A percentile compares a stretch with the other conserved stretches of the same genome.
These are phyloP conservation scores for Lasioglossum malachurum DNA, from an alignment of 2,888 invertebrate species.

Conservation along the genomic window DNA sequence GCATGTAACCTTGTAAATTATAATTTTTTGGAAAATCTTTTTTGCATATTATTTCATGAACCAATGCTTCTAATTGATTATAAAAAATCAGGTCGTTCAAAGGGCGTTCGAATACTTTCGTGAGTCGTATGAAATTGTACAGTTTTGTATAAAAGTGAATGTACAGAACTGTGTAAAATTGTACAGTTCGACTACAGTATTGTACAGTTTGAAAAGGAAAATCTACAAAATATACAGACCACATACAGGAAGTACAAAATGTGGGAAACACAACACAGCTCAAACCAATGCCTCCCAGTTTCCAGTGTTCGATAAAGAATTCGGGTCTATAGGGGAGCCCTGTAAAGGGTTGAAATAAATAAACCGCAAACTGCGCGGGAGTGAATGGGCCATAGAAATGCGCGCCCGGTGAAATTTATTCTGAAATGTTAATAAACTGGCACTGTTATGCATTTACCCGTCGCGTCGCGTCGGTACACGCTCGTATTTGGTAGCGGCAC, in stretches of 20 bases:
- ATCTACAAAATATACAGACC: background rate
- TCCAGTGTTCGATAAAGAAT: background rate
- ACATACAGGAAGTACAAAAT: background rate
- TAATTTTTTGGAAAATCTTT: too few relatives aligned
- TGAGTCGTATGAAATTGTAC: background rate
- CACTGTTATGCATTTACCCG: background rate
- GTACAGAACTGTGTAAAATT: background rate
- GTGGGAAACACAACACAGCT: background rate
- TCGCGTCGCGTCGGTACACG: background rate
- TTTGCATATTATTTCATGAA: too few relatives aligned
- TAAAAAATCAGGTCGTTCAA: too few relatives aligned
- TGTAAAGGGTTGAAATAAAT: background rate
- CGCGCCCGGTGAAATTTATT: background rate
- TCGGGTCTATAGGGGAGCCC: background rate
- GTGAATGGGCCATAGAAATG: background rate
- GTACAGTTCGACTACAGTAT: too few relatives aligned
- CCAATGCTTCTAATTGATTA: too few relatives aligned
- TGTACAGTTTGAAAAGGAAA: background rate
- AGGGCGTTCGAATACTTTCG: too few relatives aligned
- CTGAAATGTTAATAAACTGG: constrained; percentile 4
- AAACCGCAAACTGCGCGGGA: background rate
- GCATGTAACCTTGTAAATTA: too few relatives aligned
- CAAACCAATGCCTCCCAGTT: background rate
- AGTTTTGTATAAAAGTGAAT: too few relatives aligned
- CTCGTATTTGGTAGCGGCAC: background rate